Evolutionary conservation across 2,113 vertebrate genomes (phyloP).

Genomic region (Nipponia nippon): DNA sequence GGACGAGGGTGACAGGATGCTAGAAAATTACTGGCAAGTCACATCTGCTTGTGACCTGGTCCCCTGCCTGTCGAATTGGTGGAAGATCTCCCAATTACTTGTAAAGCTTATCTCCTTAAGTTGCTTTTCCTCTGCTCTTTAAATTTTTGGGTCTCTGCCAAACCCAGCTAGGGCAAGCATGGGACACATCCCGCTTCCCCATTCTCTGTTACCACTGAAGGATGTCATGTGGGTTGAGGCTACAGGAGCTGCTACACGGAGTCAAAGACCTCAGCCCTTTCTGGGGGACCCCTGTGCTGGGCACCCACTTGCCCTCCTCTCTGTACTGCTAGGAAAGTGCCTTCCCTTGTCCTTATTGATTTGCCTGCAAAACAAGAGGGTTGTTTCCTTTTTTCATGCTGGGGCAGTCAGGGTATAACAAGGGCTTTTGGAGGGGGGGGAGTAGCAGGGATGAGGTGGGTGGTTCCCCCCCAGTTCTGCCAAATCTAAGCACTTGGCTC

Average conservation of each 20-base stretch:
- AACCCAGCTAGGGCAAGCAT: not conserved
- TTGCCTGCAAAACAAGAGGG: not conserved
- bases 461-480: rapidly evolving
- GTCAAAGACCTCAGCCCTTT: not conserved
- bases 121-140: conserved; percentile 21
- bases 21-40: not conserved
- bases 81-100: conserved; percentile 21
- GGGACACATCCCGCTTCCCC: not conserved
- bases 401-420: rapidly evolving
- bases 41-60: conserved; percentile 25
- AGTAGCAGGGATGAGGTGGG: not conserved
- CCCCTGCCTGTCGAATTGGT: not conserved
- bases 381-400: rapidly evolving
- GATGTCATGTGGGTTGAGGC: not conserved
- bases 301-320: rapidly evolving
- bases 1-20: not conserved
- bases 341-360: not conserved
- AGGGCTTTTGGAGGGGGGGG: not conserved
- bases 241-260: not conserved
- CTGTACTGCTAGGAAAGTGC: not conserved
- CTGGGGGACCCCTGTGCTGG: not conserved
- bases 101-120: conserved; percentile 20
- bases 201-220: not conserved
- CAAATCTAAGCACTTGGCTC: not conserved
- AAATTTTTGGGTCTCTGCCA: not conserved